Base-by-base conservation (phyloP, 2,888 invertebrate species). In the Coleophora deauratella region DNA sequence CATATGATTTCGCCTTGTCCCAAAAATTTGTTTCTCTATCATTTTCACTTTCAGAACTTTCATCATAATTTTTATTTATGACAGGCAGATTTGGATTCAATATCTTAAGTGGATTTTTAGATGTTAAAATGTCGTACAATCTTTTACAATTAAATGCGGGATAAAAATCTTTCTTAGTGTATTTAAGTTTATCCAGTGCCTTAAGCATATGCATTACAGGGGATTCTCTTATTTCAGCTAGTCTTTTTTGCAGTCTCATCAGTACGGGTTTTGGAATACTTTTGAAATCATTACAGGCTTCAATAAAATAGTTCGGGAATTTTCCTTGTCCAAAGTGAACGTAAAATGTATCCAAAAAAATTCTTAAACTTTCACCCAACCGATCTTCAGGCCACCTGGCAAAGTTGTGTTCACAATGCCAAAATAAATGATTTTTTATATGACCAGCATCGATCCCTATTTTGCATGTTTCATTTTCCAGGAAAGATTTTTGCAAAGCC, bases 331-430 rank as follows among this genome's bases (percentile, higher is more conserved):
- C 88, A 50, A 95, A 85, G 38, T 87, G 79, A 1, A 81, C 64
- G 56, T 91, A 91, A 44, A 95, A 87, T 10, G 86, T 87, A 37
- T 85, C 75, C 7, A 95, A 75, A 49, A 94, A 88, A 9, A 87
- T 67, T 36, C 90, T 66, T 10, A 94, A 60, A 15, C 89, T 89
- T 59, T 89, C 89, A 2, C 94, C 95, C 1, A 93, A 76, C 38
- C 90, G 86, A 60, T 92, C 91, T 61, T 93, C 92, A 0, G 91
- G 89, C 93, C 93, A 94, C 44, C 87, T 88, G 1, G 88, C 87
- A 52, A 88, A 90, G 54, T 91, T 89, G 44, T 89, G 86, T 71
- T 95, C 93, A 53, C 93, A 91, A 72, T 93, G 89, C 91, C 92
- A 92, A 66, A 93, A 93, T 27, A 95, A 69, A 56, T 91, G 89